phyloP scores from a whole-genome alignment of 2,113 vertebrate genomes.

The Cephalophus harveyi region DNA sequence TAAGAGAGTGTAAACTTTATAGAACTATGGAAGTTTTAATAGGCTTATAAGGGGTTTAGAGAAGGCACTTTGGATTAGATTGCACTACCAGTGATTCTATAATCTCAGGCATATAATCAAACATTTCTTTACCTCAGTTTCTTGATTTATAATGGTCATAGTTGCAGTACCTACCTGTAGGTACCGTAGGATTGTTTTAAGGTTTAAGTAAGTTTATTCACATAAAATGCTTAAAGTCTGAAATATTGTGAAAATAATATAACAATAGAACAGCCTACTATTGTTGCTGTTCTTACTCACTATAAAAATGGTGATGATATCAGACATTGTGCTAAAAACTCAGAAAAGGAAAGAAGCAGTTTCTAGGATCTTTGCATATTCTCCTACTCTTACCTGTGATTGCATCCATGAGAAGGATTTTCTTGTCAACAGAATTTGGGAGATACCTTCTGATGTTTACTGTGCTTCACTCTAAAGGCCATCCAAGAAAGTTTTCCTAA shows the following conservation, averaged over 20 bases:
- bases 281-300: background rate
- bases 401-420: background rate
- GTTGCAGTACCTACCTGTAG: background rate
- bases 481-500: slow-evolving; percentile 32
- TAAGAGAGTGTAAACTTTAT: background rate
- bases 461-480: slow-evolving; percentile 14
- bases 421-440: background rate
- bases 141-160: background rate
- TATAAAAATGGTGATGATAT: background rate
- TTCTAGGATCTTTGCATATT: background rate
- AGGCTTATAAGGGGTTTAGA: background rate
- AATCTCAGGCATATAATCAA: background rate
- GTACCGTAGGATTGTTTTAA: background rate
- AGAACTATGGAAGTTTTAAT: background rate
- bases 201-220: background rate
- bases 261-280: background rate
- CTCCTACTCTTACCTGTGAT: background rate
- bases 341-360: background rate
- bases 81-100: background rate
- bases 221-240: background rate
- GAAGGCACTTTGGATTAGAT: background rate
- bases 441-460: slow-evolving; percentile 25
- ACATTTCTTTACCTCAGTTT: background rate
- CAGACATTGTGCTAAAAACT: background rate
- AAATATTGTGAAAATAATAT: background rate